Base-by-base conservation (phyloP, 2,888 invertebrate genomes). In the Seira musarum region DNA sequence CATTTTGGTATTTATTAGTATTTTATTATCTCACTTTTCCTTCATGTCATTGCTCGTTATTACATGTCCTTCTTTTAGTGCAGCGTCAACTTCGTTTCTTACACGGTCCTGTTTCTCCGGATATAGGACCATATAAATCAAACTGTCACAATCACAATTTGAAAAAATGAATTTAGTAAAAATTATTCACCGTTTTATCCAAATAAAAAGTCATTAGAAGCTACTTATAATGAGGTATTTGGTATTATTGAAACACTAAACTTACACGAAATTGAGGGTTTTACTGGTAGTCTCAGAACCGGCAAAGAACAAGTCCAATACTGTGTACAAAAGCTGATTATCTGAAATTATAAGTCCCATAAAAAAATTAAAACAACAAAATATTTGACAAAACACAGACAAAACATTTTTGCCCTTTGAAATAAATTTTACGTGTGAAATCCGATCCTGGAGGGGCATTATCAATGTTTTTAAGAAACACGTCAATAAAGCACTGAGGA, bases 91-190 rank as follows among this genome's bases (percentile, higher is more conserved):
- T 57, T 81, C 81, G 5, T 66, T 15, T 0, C 24, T 40, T 0
- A 81, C 68, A 10, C 71, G 71, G 1, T 64, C 35, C 63, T 81
- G 81, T 13, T 66, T 46, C 8, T 60, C 13, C 13, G 81, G 81
- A 53, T 76, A n/a, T 6, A 67, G 15, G 1, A 76, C 10, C 60
- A 22, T 71, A 24, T 15, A 71, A 0, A 63, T 46, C 35, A 22
- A 22, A 3, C 46, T 46, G 53, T 69, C 13, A 17, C 5, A n/a
- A 69, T 17, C 5, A 57, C 57, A n/a, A 69, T 25, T 2, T 69
- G 57, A 25, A 57, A 57, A 21, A 15, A 69, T n/a, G 17, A 3
- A 30, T 6, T 2, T 21, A 57, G 53, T 17, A 57, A 6, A 1
- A 69, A 21, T 15, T 57, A 25, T 46, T 15, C 3, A 17, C 1